phyloP scores from a whole-genome alignment of 2,113 vertebrate species.

The Cephalopterus ornatus region DNA sequence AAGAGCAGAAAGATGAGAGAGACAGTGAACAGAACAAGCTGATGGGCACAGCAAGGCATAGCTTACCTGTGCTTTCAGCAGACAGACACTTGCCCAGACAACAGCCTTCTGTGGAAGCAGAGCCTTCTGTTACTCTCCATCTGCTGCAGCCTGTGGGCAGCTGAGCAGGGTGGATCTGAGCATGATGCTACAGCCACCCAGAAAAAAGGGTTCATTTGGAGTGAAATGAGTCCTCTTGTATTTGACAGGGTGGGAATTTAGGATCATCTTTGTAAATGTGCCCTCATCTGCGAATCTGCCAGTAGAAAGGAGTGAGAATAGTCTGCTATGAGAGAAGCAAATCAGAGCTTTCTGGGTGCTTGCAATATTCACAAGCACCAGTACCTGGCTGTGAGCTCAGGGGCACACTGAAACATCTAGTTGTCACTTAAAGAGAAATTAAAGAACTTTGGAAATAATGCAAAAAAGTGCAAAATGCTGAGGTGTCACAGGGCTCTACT shows the following conservation, averaged over 20 bases:
- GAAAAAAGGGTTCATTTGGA: conserved; percentile 12
- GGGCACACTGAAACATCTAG: background rate
- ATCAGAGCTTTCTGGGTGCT: background rate
- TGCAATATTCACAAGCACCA: background rate
- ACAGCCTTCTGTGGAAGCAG: conserved; percentile 34
- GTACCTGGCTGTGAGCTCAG: background rate
- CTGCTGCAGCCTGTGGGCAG: conserved; percentile 46
- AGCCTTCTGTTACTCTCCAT: conserved; percentile 59
- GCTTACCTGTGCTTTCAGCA: conserved; percentile 53
- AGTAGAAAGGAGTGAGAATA: background rate
- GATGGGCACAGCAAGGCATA: background rate
- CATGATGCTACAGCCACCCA: conserved; percentile 23
- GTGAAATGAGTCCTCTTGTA: conserved; percentile 8
- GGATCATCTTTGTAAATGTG: conserved; percentile 10
- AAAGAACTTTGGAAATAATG: background rate
- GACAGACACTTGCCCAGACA: conserved; percentile 34
- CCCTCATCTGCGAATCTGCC: conserved; percentile 23
- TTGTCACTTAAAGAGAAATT: background rate
- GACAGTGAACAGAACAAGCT: background rate
- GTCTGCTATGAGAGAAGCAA: conserved; percentile 48
- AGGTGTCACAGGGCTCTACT: background rate
- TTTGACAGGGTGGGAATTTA: conserved; percentile 45
- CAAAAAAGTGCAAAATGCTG: background rate
- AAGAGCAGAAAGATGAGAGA: background rate
- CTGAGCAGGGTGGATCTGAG: conserved; percentile 25